Base-by-base conservation (phyloP, 2,113 vertebrate genomes). In the Myotis brandtii region DNA sequence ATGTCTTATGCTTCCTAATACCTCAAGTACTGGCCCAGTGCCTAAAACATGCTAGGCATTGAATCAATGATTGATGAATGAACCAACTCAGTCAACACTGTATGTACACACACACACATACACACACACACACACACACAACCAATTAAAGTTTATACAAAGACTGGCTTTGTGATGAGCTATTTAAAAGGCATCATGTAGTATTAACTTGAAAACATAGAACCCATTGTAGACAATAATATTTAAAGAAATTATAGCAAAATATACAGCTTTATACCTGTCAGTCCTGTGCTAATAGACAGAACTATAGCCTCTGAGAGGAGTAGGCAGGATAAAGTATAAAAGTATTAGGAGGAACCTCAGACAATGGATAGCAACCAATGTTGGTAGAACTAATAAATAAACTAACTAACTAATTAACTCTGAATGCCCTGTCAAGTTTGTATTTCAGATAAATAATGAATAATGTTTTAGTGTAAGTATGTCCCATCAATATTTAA, bases 381-480 rank as follows among this genome's bases (percentile, higher is more conserved):
- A 56, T 84, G 32, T 48, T 82, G 23, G 6, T 59, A 18, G 34
- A 54, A 34, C 23, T 56, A 77, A 13, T 46, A 27, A 69, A 56
- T 30, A 75, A 30, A 81, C 50, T 54, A n/a, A 37, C 32, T 43
- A 43, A 43, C 40, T 37, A 34, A 80, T 13, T 56, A 34, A 40
- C 11, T 37, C 23, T 70, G 70, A 43, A 76, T 69, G 23, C 12
- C n/a, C 30, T 84, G 23, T 64, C 46, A 96, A 64, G 17, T 85
- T 59, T 88, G 37, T 81, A 84, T 93, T 96, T 86, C 54, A 77
- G 21, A 52, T 48, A 79, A 76, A 82, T 40, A 88, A 52, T 86
- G 87, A 77, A 52, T 91, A 64, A 12, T 10, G 77, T 72, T 32
- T 82, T 80, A 62, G 6, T 46, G 7, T 84, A 94, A 82, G 0